phyloP scores from a whole-genome alignment of 1,140 invertebrate genomes.

The Zaprionus taronus region DNA sequence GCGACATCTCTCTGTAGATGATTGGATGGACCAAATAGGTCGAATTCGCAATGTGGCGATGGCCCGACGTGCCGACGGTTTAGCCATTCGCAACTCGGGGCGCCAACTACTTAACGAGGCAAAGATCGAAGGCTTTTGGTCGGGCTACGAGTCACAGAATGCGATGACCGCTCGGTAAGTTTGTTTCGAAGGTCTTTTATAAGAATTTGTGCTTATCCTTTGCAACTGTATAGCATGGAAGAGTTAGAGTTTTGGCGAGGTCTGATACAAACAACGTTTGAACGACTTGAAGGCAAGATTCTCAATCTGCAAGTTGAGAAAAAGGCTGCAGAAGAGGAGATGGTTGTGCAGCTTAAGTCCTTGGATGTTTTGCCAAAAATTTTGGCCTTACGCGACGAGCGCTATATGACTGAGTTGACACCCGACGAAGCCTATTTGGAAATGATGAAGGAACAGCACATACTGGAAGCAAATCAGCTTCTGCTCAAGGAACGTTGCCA shows the following conservation, averaged over 20 bases:
- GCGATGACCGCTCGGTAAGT: slow-evolving; percentile 86
- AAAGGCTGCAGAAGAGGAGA: slow-evolving; percentile 90
- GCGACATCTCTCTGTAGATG: slow-evolving; percentile 88
- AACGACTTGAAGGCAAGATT: slow-evolving; percentile 90
- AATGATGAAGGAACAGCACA: slow-evolving; percentile 91
- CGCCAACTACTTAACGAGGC: slow-evolving; percentile 91
- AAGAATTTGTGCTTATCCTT: background rate
- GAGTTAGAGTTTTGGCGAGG: slow-evolving; percentile 91
- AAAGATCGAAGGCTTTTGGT: slow-evolving; percentile 92
- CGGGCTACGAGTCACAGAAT: slow-evolving; percentile 92
- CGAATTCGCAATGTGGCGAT: slow-evolving; percentile 88
- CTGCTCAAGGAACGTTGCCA: slow-evolving; percentile 89
- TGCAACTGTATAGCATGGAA: slow-evolving; percentile 84
- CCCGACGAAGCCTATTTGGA: slow-evolving; percentile 92
- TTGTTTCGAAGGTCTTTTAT: background rate
- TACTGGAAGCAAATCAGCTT: slow-evolving; percentile 90
- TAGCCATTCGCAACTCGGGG: slow-evolving; percentile 89
- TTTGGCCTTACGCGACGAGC: slow-evolving; percentile 91
- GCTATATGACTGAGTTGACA: slow-evolving; percentile 91
- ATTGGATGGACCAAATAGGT: slow-evolving; percentile 90
- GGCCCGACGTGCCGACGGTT: slow-evolving; percentile 87
- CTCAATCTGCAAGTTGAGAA: slow-evolving; percentile 90
- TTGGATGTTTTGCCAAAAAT: slow-evolving; percentile 91
- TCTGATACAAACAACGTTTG: slow-evolving; percentile 88
- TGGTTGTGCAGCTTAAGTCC: slow-evolving; percentile 90